These are phyloP conservation scores for Labeo calbasu DNA, from an alignment of 2,797 vertebrate species.

Conservation along the genomic window DNA sequence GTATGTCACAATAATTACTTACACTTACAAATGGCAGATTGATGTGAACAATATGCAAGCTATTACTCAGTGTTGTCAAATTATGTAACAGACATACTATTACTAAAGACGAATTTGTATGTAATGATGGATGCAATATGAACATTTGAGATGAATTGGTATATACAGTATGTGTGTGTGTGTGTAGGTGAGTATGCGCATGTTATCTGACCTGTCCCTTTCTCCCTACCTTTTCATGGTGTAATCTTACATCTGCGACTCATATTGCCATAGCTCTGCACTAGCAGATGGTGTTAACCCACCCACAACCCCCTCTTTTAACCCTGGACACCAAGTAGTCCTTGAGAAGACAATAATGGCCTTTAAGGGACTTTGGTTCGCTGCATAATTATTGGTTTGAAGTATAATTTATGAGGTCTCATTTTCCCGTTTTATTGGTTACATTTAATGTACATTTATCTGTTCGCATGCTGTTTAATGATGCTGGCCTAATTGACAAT, in stretches of 20 bases:
- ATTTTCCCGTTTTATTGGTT: conserved; percentile 1
- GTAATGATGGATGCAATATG: background rate
- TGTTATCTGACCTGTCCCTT: conserved; percentile 59
- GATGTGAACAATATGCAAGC: background rate
- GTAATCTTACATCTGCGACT: conserved; percentile 59
- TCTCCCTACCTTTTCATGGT: conserved; percentile 53
- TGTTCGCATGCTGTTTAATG: conserved; percentile 14
- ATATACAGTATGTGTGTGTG: background rate
- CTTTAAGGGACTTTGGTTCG: background rate
- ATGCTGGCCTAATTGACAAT: background rate
- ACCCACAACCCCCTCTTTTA: conserved; percentile 39
- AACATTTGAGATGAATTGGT: background rate
- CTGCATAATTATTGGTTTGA: background rate
- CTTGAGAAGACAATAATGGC: conserved; percentile 30
- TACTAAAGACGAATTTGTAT: background rate
- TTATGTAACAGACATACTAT: background rate
- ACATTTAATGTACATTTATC: background rate
- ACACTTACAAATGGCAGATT: background rate
- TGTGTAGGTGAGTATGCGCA: conserved; percentile 6
- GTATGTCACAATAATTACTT: background rate
- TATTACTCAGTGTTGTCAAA: background rate
- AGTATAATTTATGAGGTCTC: background rate
- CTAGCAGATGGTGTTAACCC: conserved; percentile 55
- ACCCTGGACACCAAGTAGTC: conserved; percentile 47
- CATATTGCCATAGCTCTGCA: conserved; percentile 54